Conservation (phyloP, 37 sponge, comb jelly and placozoan species). For the Mnemiopsis leidyi region DNA sequence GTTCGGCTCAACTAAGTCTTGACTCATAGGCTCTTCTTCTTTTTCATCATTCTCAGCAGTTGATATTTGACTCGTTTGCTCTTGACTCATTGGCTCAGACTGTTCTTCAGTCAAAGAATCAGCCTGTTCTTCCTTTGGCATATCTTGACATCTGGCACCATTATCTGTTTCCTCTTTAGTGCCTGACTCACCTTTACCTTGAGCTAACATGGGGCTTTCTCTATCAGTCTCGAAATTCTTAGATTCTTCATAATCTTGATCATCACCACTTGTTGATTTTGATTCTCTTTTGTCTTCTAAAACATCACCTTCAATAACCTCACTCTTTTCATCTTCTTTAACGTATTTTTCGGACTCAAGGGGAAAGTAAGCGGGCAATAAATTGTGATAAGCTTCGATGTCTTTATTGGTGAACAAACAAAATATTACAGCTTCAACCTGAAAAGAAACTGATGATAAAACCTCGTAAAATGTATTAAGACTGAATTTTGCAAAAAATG, state of each 20-base stretch:
- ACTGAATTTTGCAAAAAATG: no score
- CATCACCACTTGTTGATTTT: no score
- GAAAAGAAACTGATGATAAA: no score
- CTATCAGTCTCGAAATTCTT: no score
- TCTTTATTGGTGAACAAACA: conserved; percentile 68
- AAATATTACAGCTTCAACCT: conserved; percentile 71
- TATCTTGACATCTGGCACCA: neutral
- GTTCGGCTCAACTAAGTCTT: no score
- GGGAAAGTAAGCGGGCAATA: conserved; percentile 73
- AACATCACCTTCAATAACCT: no score
- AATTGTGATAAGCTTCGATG: conserved; percentile 68
- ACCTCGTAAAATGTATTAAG: no score
- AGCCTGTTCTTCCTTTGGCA: neutral
- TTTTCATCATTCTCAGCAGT: neutral
- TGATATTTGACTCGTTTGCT: neutral
- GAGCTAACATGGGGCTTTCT: no score
- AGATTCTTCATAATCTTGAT: no score
- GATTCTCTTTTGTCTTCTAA: no score
- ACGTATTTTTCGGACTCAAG: neutral
- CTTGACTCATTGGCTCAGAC: neutral
- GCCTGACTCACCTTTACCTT: no score
- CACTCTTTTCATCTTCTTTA: no score
- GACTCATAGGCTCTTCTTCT: conserved; percentile 22
- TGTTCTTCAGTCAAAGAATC: neutral
- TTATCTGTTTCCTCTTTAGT: neutral